These are phyloP conservation scores for Tapirus terrestris DNA, from an alignment of 2,113 vertebrate genomes.

Conservation along the genomic window DNA sequence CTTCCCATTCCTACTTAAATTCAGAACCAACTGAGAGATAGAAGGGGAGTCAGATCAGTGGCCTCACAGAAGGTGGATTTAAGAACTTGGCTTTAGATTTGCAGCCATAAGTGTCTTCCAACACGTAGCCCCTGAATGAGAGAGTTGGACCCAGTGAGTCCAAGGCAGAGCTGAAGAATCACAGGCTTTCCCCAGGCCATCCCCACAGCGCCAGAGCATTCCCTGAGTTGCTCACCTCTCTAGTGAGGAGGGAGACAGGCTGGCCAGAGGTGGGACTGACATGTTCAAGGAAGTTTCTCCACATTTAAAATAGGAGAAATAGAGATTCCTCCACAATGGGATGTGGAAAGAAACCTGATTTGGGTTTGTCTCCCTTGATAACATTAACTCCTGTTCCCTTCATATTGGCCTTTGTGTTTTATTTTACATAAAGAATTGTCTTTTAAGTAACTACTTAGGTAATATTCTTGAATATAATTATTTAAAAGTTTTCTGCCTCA, in stretches of 20 bases:
- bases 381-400: neutral
- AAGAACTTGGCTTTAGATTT: neutral
- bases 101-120: neutral
- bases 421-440: neutral
- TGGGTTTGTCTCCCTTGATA: neutral
- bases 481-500: slow-evolving; percentile 5
- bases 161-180: neutral
- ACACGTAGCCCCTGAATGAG: neutral
- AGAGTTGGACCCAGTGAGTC: neutral
- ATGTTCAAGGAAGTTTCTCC: neutral
- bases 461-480: slow-evolving; percentile 10
- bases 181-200: neutral
- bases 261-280: neutral
- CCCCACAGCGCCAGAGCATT: neutral
- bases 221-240: neutral
- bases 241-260: neutral
- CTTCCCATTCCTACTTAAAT: neutral
- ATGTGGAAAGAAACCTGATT: neutral
- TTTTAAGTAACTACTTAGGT: neutral
- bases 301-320: neutral
- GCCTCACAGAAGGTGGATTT: neutral
- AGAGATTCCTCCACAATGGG: neutral
- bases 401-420: neutral
- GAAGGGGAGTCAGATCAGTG: neutral
- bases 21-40: neutral